phyloP scores from a whole-genome alignment of 2,113 vertebrate species.

The Gobius niger region DNA sequence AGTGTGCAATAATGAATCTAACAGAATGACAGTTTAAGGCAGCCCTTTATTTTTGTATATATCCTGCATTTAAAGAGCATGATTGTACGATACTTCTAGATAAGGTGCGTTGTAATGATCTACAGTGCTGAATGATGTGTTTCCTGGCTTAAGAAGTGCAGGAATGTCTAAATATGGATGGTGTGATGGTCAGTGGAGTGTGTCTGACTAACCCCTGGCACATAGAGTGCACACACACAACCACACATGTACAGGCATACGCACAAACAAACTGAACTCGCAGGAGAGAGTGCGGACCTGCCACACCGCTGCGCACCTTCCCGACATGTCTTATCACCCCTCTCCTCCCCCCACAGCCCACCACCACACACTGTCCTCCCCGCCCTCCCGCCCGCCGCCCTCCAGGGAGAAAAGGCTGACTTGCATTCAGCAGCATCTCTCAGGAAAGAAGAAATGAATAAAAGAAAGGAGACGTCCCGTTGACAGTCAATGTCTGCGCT shows the following conservation, averaged over 20 bases:
- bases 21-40: too few species aligned
- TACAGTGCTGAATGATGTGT: background rate
- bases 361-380: constrained; percentile 39
- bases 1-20: too few species aligned
- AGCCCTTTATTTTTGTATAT: too few species aligned
- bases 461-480: constrained; percentile 79
- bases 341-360: constrained; percentile 2
- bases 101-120: too few species aligned
- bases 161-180: constrained; percentile 62
- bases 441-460: constrained; percentile 75
- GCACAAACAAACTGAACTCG: constrained; percentile 39
- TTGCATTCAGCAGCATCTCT: constrained; percentile 76
- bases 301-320: constrained; percentile 60
- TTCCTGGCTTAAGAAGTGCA: constrained; percentile 47
- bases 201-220: constrained; percentile 59
- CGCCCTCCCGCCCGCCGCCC: constrained; percentile 27
- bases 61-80: too few species aligned
- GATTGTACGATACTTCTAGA: too few species aligned
- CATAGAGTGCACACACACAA: constrained; percentile 21
- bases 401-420: constrained; percentile 72
- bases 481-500: constrained; percentile 75
- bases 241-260: constrained; percentile 9
- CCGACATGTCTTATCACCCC: constrained; percentile 58
- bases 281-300: constrained; percentile 32
- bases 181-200: constrained; percentile 64